Percentiles rank a stretch among this genome's conserved stretches.
phyloP scores from a whole-genome alignment of 2,113 vertebrate species.

The Rhombomys opimus region DNA sequence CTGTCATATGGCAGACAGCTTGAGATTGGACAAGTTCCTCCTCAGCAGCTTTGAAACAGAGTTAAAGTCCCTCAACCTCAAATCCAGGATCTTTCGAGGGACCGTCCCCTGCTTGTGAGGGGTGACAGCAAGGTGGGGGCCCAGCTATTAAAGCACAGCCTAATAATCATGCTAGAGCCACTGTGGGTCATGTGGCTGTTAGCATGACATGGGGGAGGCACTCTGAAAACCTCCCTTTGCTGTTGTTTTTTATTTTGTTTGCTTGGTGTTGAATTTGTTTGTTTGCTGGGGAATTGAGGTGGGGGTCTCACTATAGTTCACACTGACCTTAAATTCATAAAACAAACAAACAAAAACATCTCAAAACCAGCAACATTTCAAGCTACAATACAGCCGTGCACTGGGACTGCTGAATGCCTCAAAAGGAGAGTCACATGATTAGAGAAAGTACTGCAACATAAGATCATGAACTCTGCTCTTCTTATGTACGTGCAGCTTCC shows the following conservation, averaged over 20 bases:
- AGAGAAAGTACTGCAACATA: neutral
- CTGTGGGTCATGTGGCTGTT: rapidly evolving
- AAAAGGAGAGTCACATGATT: neutral
- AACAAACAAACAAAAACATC: neutral
- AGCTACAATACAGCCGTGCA: neutral
- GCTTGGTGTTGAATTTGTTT: neutral
- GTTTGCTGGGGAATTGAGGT: neutral
- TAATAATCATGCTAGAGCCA: neutral
- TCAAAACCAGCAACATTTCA: neutral
- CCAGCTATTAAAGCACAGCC: rapidly evolving
- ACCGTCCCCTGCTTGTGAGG: neutral
- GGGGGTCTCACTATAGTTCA: neutral
- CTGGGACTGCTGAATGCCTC: neutral
- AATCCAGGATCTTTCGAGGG: neutral
- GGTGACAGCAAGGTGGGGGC: neutral
- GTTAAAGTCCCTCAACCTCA: neutral
- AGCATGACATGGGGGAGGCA: neutral
- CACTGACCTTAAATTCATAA: neutral
- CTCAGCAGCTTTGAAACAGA: neutral
- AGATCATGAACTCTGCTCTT: neutral
- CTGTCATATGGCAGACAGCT: neutral
- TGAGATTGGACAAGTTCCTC: neutral
- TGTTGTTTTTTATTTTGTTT: neutral
- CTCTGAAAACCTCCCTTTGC: neutral
- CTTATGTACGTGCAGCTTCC: neutral